These are phyloP conservation scores for Drymodes brunneopygia DNA, from an alignment of 2,113 vertebrate species.

Conservation along the genomic window DNA sequence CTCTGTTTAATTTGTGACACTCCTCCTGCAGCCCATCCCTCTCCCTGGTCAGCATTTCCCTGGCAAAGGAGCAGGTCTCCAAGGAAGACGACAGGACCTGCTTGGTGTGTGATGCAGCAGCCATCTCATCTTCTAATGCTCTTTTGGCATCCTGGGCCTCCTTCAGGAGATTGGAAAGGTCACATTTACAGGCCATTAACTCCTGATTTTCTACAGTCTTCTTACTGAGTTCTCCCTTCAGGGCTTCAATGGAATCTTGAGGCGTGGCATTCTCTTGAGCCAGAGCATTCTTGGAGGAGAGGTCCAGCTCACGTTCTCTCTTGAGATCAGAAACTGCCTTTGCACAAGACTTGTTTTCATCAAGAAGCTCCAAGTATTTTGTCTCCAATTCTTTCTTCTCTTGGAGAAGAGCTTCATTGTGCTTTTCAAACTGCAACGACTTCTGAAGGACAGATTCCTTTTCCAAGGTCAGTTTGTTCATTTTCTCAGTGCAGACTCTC, in stretches of 20 bases:
- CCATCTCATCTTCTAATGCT: constrained; percentile 62
- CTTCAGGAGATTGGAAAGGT: constrained; percentile 71
- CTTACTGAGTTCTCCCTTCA: constrained; percentile 73
- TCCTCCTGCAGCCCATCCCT: constrained; percentile 68
- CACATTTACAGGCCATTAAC: constrained; percentile 65
- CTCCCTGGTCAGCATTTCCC: constrained; percentile 67
- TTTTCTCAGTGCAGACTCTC: constrained; percentile 55
- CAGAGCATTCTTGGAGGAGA: constrained; percentile 60
- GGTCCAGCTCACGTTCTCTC: constrained; percentile 68
- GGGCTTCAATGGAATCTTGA: constrained; percentile 47
- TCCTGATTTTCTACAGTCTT: constrained; percentile 63
- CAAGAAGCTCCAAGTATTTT: constrained; percentile 71
- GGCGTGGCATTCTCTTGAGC: constrained; percentile 74
- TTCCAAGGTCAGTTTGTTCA: constrained; percentile 70
- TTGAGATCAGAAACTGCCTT: constrained; percentile 72
- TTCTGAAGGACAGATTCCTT: constrained; percentile 68
- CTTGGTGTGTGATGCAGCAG: constrained; percentile 55
- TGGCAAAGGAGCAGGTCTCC: constrained; percentile 62
- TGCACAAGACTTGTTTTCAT: constrained; percentile 67
- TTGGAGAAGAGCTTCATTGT: constrained; percentile 70
- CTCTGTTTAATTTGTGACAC: constrained; percentile 65
- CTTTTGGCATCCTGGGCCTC: constrained; percentile 66
- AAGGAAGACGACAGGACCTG: constrained; percentile 69
- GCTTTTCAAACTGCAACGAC: constrained; percentile 67
- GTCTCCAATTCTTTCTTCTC: constrained; percentile 79